A percentile compares a stretch with the other conserved stretches of the same genome.
Conservation (phyloP, 2,113 vertebrate species). For the Takifugu bimaculatus region DNA sequence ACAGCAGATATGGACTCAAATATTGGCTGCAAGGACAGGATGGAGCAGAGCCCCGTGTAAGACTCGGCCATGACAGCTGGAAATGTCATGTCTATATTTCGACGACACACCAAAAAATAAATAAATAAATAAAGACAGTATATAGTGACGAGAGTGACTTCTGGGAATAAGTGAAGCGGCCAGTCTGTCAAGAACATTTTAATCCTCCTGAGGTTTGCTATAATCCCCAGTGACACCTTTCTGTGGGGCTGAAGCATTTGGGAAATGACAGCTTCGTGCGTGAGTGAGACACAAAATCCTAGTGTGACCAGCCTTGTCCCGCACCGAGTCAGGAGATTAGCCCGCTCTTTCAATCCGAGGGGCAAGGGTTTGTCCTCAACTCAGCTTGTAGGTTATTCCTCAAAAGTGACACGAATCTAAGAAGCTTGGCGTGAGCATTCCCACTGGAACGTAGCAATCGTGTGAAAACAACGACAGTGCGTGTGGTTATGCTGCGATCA, state of each 20-base stretch:
- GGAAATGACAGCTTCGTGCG: slow-evolving; percentile 63
- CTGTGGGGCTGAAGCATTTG: slow-evolving; percentile 44
- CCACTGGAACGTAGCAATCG: background rate
- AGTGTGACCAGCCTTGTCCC: slow-evolving; percentile 35
- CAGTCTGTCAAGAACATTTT: slow-evolving; percentile 63
- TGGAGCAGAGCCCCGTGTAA: no score
- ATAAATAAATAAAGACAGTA: background rate
- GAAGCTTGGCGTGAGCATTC: slow-evolving; percentile 3
- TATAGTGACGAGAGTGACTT: slow-evolving; percentile 21
- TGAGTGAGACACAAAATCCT: slow-evolving; percentile 52
- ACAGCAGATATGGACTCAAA: background rate
- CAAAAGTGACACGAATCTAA: slow-evolving; percentile 27
- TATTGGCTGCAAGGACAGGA: slow-evolving; percentile 2
- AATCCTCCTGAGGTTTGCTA: slow-evolving; percentile 60
- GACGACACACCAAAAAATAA: slow-evolving; percentile 3
- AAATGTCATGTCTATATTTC: slow-evolving; percentile 8
- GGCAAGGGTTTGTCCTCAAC: slow-evolving; percentile 38
- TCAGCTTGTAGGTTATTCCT: slow-evolving; percentile 31
- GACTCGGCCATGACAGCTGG: background rate
- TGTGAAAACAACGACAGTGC: slow-evolving; percentile 5
- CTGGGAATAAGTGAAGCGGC: slow-evolving; percentile 48
- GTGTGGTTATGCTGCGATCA: slow-evolving; percentile 2
- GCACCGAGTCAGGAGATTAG: slow-evolving; percentile 42
- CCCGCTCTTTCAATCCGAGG: slow-evolving; percentile 30
- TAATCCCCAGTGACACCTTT: slow-evolving; percentile 71